Base-by-base conservation (phyloP, 1,140 invertebrate genomes). In the Drosophila rufa region DNA sequence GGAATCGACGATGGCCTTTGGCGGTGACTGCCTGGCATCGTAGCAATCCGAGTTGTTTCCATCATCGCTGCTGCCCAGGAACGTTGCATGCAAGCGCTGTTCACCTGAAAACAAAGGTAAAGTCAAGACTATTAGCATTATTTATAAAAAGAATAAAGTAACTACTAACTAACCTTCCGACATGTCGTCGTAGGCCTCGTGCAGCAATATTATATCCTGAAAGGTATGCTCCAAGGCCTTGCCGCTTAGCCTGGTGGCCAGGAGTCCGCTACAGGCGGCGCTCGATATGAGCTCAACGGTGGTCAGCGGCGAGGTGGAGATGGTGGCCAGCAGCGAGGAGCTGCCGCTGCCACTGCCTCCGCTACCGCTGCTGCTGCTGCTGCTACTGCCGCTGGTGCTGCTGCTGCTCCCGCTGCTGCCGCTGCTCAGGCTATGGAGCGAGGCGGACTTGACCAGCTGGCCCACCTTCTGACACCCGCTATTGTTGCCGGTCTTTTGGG, bases 1-100 rank as follows among this genome's bases (percentile, higher is more conserved):
- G 92, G 98, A 97, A 93, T 99, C 98, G 82, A 99, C 97, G 92
- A 98, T 95, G 86, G 97, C 96, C 93, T 98, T 98, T 59, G 98
- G 97, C 81, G 97, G 96, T 56, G 97, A 97, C 85, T 94, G 94
- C 91, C 95, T 93, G 91, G 92, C 77, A 78, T 93, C 92, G 62
- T 92, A 92, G 71, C 79, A 86, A 79, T 92, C 91, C 68, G 92
- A 92, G 75, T 92, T 91, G 75, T 91, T 92, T 53, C 89, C 91
- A 81, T 92, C 91, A 75, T 92, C 91, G 75, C 91, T 92, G 85
- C 91, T 91, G 47, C 89, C 81, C 57, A 92, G 77, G 66, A 91
- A 91, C 69, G 91, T 87, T 58, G 91, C 85, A 74, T 92, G 84
- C 66, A 91, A 71, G 60, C 89, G 89, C 60, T 92, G 92, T 80